phyloP scores from a whole-genome alignment of 2,113 vertebrate species.

The Archilochus colubris region DNA sequence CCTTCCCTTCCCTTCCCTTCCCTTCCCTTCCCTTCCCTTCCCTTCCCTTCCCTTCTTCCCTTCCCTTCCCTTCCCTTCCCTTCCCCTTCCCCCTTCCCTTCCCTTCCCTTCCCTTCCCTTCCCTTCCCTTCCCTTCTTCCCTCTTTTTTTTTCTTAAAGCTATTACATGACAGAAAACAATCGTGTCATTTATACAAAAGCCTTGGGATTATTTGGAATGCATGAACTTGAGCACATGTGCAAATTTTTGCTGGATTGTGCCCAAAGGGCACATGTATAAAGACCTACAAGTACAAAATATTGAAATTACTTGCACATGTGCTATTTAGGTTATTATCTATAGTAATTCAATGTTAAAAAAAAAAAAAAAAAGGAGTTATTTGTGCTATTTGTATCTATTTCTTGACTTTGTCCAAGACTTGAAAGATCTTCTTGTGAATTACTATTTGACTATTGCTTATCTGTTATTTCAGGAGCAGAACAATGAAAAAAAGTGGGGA shows the following conservation, averaged over 20 bases:
- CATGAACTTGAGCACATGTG: conserved; percentile 47
- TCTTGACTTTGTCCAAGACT: background rate
- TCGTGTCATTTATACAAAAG: conserved; percentile 20
- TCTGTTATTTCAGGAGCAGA: conserved; percentile 2
- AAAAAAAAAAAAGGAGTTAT: background rate
- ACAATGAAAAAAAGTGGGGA: background rate
- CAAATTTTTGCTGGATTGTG: conserved; percentile 13
- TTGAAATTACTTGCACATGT: conserved; percentile 45
- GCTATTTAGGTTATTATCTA: conserved; percentile 35
- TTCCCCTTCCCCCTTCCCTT: too few relatives aligned
- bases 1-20: too few relatives aligned
- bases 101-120: too few relatives aligned
- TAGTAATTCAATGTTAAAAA: background rate
- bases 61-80: too few relatives aligned
- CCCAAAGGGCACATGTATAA: conserved; percentile 34
- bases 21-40: too few relatives aligned
- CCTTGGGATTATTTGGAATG: background rate
- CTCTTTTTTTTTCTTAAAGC: background rate
- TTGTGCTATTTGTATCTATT: conserved; percentile 13
- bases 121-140: too few relatives aligned
- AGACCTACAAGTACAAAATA: conserved; percentile 34
- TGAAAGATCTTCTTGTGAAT: background rate
- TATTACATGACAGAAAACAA: conserved; percentile 13
- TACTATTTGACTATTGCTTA: background rate
- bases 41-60: background rate